These are phyloP conservation scores for Gastrophysa polygoni DNA, from an alignment of 2,888 invertebrate genomes.

Conservation along the genomic window DNA sequence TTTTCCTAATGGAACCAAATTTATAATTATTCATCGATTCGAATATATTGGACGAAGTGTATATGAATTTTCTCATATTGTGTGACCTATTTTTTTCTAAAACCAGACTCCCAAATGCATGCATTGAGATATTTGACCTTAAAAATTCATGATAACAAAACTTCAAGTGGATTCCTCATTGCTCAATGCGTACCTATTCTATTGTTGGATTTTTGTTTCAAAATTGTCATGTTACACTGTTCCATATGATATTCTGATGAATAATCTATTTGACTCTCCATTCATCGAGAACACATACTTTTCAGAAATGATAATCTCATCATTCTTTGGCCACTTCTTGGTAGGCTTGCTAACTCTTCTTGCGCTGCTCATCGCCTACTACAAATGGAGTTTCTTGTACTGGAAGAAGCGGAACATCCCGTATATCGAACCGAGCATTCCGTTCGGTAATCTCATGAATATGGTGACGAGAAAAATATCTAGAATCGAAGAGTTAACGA, in stretches of 20 bases:
- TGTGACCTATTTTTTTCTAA: no score
- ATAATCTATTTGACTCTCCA: no score
- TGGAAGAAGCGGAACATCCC: constrained; percentile 19
- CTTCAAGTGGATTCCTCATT: neutral
- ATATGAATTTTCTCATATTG: no score
- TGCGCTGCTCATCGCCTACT: constrained; percentile 5
- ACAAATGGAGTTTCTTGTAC: constrained; percentile 17
- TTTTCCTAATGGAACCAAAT: no score
- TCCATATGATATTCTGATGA: no score
- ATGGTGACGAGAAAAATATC: constrained; percentile 15
- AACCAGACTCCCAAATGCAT: no score
- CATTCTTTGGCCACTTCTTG: constrained; percentile 1
- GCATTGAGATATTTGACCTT: neutral
- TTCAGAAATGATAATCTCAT: constrained; percentile 3
- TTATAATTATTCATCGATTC: no score
- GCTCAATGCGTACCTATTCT: neutral
- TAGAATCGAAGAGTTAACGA: constrained; percentile 5
- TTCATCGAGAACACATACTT: no score
- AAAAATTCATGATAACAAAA: neutral
- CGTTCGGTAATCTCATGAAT: constrained; percentile 14
- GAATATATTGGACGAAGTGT: no score
- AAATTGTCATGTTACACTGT: no score
- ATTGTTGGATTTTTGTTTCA: no score
- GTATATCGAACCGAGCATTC: constrained; percentile 16
- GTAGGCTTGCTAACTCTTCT: neutral